phyloP scores from a whole-genome alignment of 64 coral and sea anemone species.

The Stichodactyla helianthus region DNA sequence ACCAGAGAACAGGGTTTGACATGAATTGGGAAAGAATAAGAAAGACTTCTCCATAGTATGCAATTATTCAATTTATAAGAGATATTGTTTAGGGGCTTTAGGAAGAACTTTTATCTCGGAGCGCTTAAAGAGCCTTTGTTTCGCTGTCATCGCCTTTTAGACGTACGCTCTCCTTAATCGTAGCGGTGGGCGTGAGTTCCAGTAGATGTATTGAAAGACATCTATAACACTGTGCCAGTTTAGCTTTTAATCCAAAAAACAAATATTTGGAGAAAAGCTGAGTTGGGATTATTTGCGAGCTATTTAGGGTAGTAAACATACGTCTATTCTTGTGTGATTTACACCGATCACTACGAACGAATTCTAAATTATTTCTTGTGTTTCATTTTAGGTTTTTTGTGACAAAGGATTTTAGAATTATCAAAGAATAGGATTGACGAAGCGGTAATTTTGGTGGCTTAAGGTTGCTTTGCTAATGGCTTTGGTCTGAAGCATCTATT shows the following conservation, averaged over 20 bases:
- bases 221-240: constrained; percentile 6
- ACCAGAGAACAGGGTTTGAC: neutral
- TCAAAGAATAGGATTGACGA: constrained; percentile 78
- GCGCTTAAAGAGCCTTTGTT: constrained; percentile 16
- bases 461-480: constrained; percentile 84
- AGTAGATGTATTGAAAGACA: constrained; percentile 31
- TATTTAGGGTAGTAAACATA: neutral
- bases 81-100: constrained; percentile 6
- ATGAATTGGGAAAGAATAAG: neutral
- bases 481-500: constrained; percentile 81
- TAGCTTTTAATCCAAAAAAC: constrained; percentile 12
- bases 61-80: constrained; percentile 29
- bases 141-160: neutral
- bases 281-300: neutral
- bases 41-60: neutral
- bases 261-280: constrained; percentile 24
- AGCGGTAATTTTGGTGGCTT: constrained; percentile 87
- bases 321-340: neutral
- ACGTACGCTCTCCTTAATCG: neutral
- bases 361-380: neutral
- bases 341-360: neutral
- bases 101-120: neutral
- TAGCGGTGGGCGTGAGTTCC: neutral
- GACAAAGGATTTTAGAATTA: constrained; percentile 17
- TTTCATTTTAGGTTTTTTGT: constrained; percentile 5